Conservation (phyloP, 1,140 invertebrate species). For the Aphis gossypii region DNA sequence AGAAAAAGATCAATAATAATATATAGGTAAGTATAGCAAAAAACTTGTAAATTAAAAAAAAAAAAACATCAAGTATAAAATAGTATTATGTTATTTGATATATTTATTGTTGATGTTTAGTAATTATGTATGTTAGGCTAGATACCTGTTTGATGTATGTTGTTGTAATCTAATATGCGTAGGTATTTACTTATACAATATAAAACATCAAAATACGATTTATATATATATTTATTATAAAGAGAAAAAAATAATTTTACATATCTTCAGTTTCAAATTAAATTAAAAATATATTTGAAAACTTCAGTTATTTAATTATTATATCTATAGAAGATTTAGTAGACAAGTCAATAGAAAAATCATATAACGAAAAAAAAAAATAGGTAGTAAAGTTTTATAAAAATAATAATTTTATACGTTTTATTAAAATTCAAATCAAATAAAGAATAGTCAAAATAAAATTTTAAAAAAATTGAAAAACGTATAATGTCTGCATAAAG, state of each 20-base stretch:
- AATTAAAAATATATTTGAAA: background rate
- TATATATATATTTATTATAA: no score
- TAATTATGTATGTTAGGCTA: background rate
- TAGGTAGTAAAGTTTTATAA: background rate
- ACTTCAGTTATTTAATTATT: background rate
- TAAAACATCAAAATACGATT: background rate
- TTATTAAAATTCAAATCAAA: background rate
- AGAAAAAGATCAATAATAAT: background rate
- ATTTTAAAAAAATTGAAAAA: background rate
- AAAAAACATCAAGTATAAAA: background rate
- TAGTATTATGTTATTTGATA: background rate
- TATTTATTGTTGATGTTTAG: background rate
- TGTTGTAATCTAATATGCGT: background rate
- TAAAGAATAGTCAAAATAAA: background rate
- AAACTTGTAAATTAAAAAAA: background rate
- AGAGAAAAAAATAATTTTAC: no score
- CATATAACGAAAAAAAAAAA: no score
- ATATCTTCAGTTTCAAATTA: background rate
- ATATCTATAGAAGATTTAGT: background rate
- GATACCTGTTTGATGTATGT: no score
- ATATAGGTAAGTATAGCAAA: background rate
- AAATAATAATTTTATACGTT: background rate
- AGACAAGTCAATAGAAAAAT: background rate
- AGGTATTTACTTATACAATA: background rate
- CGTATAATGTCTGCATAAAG: background rate